Conservation (phyloP, 1,140 invertebrate species). For the Lepidurus arcticus region DNA sequence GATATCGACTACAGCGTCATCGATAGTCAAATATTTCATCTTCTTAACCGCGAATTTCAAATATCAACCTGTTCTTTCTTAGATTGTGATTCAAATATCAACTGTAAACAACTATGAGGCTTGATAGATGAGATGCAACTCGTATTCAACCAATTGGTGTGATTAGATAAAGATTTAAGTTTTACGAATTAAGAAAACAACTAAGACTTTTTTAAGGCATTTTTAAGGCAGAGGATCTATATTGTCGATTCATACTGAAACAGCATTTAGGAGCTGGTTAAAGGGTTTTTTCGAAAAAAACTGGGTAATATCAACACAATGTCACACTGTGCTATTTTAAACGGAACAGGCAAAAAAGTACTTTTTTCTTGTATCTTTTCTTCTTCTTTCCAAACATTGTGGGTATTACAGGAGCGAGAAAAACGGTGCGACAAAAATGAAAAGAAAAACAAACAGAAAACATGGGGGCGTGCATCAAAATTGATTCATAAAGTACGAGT, state of each 20-base stretch:
- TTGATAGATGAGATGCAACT: too few relatives aligned
- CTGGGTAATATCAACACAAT: neutral
- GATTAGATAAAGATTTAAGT: too few relatives aligned
- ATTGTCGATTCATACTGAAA: conserved; percentile 6
- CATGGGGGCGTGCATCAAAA: neutral
- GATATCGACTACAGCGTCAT: too few relatives aligned
- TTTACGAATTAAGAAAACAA: too few relatives aligned
- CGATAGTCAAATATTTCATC: too few relatives aligned
- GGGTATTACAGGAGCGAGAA: neutral
- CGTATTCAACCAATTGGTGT: too few relatives aligned
- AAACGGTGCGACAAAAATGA: neutral
- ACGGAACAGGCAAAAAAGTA: neutral
- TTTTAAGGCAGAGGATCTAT: neutral
- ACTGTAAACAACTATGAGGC: too few relatives aligned
- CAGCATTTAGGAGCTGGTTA: conserved; percentile 8
- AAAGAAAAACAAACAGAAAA: neutral
- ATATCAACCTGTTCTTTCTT: too few relatives aligned
- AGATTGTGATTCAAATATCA: too few relatives aligned
- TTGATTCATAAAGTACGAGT: neutral
- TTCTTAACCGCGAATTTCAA: too few relatives aligned
- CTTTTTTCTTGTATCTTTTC: neutral
- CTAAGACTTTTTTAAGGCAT: neutral
- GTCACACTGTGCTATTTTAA: conserved; percentile 3
- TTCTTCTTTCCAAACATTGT: neutral
- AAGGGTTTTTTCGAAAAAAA: neutral